Conservation (phyloP, 1,140 invertebrate species). For the Cydia splendana region DNA sequence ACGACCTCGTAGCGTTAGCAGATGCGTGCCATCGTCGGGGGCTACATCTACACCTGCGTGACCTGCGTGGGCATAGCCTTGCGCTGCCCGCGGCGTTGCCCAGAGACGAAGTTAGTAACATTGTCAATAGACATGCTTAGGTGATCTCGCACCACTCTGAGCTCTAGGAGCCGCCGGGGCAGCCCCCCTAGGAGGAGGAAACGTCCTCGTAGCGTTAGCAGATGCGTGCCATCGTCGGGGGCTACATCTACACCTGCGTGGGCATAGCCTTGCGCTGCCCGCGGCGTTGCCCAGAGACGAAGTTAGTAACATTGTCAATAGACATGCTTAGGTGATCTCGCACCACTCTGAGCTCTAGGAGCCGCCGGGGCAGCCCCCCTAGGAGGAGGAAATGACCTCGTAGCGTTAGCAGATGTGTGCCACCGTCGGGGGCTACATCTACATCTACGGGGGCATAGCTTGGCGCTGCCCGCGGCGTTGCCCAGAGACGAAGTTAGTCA, state of each 20-base stretch:
- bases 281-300: constrained; percentile 71
- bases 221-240: constrained; percentile 89
- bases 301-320: constrained; percentile 38
- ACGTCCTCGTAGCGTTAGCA: constrained; percentile 86
- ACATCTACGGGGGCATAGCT: constrained; percentile 90
- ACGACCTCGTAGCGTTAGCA: constrained; percentile 86
- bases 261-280: constrained; percentile 88
- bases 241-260: constrained; percentile 93
- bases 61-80: constrained; percentile 90
- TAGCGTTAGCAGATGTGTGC: constrained; percentile 87
- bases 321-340: background rate
- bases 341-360: constrained; percentile 77
- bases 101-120: constrained; percentile 55
- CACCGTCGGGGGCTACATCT: constrained; percentile 90
- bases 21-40: constrained; percentile 89
- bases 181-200: constrained; percentile 88
- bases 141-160: constrained; percentile 73
- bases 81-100: constrained; percentile 83
- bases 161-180: constrained; percentile 92
- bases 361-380: constrained; percentile 90
- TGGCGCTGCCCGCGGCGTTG: constrained; percentile 84
- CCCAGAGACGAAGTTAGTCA: constrained; percentile 54
- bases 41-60: constrained; percentile 93
- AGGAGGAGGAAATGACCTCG: constrained; percentile 89
- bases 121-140: too few relatives aligned